phyloP scores from a whole-genome alignment of 2,888 invertebrate species.

The Napeogenes sylphis region DNA sequence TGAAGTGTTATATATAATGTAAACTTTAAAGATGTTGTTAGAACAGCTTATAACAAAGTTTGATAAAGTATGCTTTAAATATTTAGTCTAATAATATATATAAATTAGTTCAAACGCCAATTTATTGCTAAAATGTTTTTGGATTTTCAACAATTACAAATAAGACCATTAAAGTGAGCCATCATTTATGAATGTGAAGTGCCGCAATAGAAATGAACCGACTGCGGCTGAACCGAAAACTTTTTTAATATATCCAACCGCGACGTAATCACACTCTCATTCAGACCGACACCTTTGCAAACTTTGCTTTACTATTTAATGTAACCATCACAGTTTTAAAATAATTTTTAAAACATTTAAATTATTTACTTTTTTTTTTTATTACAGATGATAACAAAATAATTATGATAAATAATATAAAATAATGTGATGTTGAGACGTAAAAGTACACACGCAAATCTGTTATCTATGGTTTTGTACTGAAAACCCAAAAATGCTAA shows the following conservation, averaged over 20 bases:
- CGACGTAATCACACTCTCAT: constrained; percentile 16
- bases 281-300: background rate
- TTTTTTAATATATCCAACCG: constrained; percentile 25
- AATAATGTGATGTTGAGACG: too few species aligned
- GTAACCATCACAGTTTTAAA: too few species aligned
- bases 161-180: constrained; percentile 9
- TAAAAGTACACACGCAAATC: too few species aligned
- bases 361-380: too few species aligned
- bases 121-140: too few species aligned
- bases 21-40: background rate
- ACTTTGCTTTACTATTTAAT: too few species aligned
- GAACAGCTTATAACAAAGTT: background rate
- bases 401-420: too few species aligned
- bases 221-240: constrained; percentile 18
- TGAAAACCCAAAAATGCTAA: too few species aligned
- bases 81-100: background rate
- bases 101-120: too few species aligned
- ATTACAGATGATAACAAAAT: too few species aligned
- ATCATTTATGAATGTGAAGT: constrained; percentile 14
- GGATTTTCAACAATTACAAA: constrained; percentile 3
- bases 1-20: background rate
- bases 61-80: background rate
- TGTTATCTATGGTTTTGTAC: too few species aligned
- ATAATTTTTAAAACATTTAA: too few species aligned
- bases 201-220: constrained; percentile 9